A percentile compares a stretch with the other conserved stretches of the same genome.
phyloP scores from a whole-genome alignment of 2,888 invertebrate genomes.

The Dorcus parallelipipedus region DNA sequence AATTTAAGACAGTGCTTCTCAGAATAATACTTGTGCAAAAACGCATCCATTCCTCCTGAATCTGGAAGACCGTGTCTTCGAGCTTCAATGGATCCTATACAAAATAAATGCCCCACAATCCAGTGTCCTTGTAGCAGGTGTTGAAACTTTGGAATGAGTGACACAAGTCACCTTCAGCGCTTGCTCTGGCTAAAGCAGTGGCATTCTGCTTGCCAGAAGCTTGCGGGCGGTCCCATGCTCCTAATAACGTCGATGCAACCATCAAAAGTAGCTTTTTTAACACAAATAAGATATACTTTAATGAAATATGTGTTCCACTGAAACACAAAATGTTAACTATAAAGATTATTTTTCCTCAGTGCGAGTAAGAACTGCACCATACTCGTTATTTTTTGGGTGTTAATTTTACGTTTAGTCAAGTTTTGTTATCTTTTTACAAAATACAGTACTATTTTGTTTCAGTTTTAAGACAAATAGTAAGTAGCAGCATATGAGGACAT shows the following conservation, averaged over 20 bases:
- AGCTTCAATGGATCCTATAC: constrained; percentile 74
- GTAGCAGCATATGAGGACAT: too few species aligned
- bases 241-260: constrained; percentile 96
- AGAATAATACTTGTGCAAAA: constrained; percentile 63
- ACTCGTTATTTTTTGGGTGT: too few species aligned
- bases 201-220: constrained; percentile 91
- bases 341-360: too few species aligned
- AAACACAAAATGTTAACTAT: too few species aligned
- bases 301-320: too few species aligned
- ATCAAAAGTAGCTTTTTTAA: constrained; percentile 57
- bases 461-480: too few species aligned
- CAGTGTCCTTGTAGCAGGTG: constrained; percentile 99
- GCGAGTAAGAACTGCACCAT: too few species aligned
- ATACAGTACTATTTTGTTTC: too few species aligned
- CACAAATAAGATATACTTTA: too few species aligned
- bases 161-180: constrained; percentile 73
- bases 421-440: too few species aligned
- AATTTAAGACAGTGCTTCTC: too few species aligned
- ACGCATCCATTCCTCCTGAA: constrained; percentile 88
- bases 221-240: constrained; percentile 91
- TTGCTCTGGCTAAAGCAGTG: constrained; percentile 75
- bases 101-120: constrained; percentile 95
- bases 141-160: constrained; percentile 98
- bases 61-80: constrained; percentile 67
- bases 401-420: too few species aligned